phyloP scores from a whole-genome alignment of 2,797 vertebrate species.

The Arnoldichthys spilopterus region DNA sequence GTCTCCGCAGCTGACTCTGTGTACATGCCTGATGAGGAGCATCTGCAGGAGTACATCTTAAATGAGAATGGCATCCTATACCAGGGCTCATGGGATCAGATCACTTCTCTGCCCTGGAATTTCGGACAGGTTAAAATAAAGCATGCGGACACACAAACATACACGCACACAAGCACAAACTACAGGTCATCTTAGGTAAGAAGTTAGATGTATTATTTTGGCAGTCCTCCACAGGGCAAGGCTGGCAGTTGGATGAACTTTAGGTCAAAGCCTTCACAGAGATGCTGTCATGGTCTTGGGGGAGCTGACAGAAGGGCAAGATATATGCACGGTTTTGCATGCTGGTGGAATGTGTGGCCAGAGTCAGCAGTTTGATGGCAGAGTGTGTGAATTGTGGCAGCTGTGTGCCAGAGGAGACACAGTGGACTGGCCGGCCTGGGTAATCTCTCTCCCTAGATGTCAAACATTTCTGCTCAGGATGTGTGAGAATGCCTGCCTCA shows the following conservation, averaged over 20 bases:
- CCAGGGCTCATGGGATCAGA: slow-evolving; percentile 77
- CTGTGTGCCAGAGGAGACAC: slow-evolving; percentile 53
- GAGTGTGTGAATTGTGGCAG: slow-evolving; percentile 68
- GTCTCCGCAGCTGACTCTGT: slow-evolving; percentile 80
- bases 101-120: slow-evolving; percentile 79
- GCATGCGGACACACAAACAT: background rate
- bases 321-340: slow-evolving; percentile 46
- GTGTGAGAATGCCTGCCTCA: slow-evolving; percentile 72
- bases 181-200: background rate
- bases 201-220: background rate
- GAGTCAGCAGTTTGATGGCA: slow-evolving; percentile 41
- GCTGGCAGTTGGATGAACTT: slow-evolving; percentile 5
- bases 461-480: slow-evolving; percentile 60
- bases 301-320: slow-evolving; percentile 31
- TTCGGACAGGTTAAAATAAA: slow-evolving; percentile 84
- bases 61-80: slow-evolving; percentile 87
- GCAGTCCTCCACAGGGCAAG: background rate
- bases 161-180: background rate
- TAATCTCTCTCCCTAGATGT: slow-evolving; percentile 56
- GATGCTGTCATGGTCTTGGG: slow-evolving; percentile 26
- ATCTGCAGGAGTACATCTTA: slow-evolving; percentile 85
- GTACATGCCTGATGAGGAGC: slow-evolving; percentile 80
- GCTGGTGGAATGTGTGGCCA: slow-evolving; percentile 43
- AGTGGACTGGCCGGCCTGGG: slow-evolving; percentile 45
- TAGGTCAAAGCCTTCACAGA: slow-evolving; percentile 17